Evolutionary conservation across 2,797 vertebrate genomes (phyloP), one percentile per base, ranked within the genome.

Genomic region (Intellagama lesueurii): DNA sequence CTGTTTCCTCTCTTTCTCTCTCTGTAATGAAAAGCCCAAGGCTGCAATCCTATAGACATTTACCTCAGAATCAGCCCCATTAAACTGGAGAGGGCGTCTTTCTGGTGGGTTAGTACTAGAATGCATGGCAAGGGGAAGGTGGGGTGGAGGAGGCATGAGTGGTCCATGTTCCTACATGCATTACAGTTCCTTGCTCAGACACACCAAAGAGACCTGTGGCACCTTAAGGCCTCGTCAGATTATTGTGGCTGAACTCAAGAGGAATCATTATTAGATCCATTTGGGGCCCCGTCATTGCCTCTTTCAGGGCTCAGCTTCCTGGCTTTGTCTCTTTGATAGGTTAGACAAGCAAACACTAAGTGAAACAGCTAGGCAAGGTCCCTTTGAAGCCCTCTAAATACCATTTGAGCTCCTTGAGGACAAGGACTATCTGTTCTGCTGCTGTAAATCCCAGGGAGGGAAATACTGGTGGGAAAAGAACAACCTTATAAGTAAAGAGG

Each of bases 301-400:
- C 26, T 44, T 83, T 44, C 60, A 52, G 30, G 16, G 83, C 81
- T 84, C 87, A 77, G 85, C 82, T 80, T 83, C 92, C 90, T 89
- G 81, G 83, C 77, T 56, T 24, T 79, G 30, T 85, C 89, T 87
- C 73, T 90, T 24, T 22, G 89, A n/a, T 56, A n/a, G n/a, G 90
- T 73, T 64, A 86, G 44, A 88, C 6, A 75, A 91, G 72, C 87
- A 32, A 0, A 56, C 87, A 75, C 70, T 88, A 4, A 16, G 88
- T 49, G 87, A 4, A 87, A 64, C 60, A 64, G 49, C 80, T 69
- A n/a, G 69, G 81, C 30, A 40, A 75, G 85, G 69, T 0, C 86
- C 82, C 90, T 86, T 87, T 79, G 32, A 69, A 0, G 28, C 75
- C 49, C 22, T 73, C 32, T 60, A 30, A 77, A 77, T 47, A 26